Evolutionary conservation across 2,113 vertebrate species (phyloP), one percentile per base, ranked within the genome.

Genomic region (Callithrix jacchus): DNA sequence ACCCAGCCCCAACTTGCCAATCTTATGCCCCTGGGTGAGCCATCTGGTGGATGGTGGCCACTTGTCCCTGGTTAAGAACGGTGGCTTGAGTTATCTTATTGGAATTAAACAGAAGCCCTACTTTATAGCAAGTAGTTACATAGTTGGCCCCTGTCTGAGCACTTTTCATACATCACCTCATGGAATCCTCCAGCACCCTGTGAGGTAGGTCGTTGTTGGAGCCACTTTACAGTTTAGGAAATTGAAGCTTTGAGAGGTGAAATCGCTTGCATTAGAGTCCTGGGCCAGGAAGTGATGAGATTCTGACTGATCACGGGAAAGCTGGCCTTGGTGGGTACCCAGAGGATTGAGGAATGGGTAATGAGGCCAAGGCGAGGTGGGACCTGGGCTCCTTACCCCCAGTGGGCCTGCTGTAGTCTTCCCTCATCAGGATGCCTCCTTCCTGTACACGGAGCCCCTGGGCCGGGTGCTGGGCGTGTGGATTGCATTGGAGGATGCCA

Each of bases 341-440:
- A 13, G 64, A 79, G n/a, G 71, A 52, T 6, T 18, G 30, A 5
- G 56, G 66, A 86, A 17, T 7, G 47, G 35, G 66, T 40, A 66
- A 23, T 1, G 21, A 9, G 85, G 85, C n/a, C 79, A 3, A 14
- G 89, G 84, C 16, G 58, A 83, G 91, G 45, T 3, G 81, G 20
- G 6, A 8, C 13, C 1, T 16, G 4, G 42, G 37, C 2, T 21
- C 37, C 93, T 97, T 79, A 97, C 0, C 0, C 27, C n/a, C 0
- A 0, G 3, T 0, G 23, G 95, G 5, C 84, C 9, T 45, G 20
- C 96, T 52, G 84, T 94, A 99, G 99, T 99, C 96, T 98, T 93
- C 0, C 98, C 99, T 0, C 99, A 99, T 97, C 99, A 99, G 98
- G 99, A 99, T 0, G 99, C 99, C 94, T 99, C 99, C 2, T 99